Percentiles rank a stretch among this genome's conserved stretches.
These are phyloP conservation scores for Dynastes maya DNA, from an alignment of 2,888 invertebrate species.

Conservation along the genomic window DNA sequence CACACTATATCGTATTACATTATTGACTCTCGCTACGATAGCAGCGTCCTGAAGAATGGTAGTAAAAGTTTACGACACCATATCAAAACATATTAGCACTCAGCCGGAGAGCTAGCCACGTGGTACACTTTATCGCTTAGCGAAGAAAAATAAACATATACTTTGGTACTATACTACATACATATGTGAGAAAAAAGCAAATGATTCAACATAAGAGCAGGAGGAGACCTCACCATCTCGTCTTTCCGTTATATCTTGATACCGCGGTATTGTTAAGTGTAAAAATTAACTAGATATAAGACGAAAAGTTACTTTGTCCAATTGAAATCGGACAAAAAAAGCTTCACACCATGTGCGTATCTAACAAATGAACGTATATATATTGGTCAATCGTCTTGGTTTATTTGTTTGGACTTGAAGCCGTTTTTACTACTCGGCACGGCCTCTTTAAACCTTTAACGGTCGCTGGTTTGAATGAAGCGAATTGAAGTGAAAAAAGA, in stretches of 20 bases:
- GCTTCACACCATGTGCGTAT: slow-evolving; percentile 25
- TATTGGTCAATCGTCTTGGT: slow-evolving; percentile 15
- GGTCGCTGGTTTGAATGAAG: slow-evolving; percentile 34
- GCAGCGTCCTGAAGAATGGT: slow-evolving; percentile 42
- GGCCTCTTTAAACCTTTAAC: slow-evolving; percentile 32
- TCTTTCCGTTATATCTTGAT: slow-evolving; percentile 23
- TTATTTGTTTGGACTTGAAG: slow-evolving; percentile 22
- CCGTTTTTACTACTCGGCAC: slow-evolving; percentile 9
- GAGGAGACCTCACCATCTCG: neutral
- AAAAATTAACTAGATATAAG: slow-evolving; percentile 27
- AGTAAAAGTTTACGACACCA: slow-evolving; percentile 48
- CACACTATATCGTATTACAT: slow-evolving; percentile 26
- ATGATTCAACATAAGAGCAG: slow-evolving; percentile 8
- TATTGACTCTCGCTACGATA: slow-evolving; percentile 42
- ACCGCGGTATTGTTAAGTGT: slow-evolving; percentile 30
- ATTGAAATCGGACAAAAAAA: slow-evolving; percentile 36
- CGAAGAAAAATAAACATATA: slow-evolving; percentile 35
- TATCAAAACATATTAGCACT: slow-evolving; percentile 50
- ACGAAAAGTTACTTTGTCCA: slow-evolving; percentile 7
- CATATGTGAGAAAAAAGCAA: slow-evolving; percentile 38
- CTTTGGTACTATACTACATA: slow-evolving; percentile 20
- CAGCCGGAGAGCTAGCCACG: slow-evolving; percentile 46
- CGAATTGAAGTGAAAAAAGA: slow-evolving; percentile 35
- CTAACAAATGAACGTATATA: slow-evolving; percentile 35
- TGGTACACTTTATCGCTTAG: slow-evolving; percentile 46